phyloP scores from a whole-genome alignment of 1,140 invertebrate genomes.

The Drosophila arawakana region DNA sequence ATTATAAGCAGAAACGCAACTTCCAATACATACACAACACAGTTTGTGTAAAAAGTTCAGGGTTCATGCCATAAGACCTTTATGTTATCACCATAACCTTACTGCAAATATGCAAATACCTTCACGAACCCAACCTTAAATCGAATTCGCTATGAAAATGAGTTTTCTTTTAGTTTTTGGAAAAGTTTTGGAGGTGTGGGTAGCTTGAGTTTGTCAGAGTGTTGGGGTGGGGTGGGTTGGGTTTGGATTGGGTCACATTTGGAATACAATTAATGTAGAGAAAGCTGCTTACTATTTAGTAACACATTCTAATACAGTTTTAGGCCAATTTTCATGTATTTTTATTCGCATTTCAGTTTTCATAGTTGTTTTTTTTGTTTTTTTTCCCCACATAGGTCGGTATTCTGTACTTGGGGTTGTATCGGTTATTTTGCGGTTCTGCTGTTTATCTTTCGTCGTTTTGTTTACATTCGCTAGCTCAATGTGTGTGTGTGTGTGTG shows the following conservation, averaged over 20 bases:
- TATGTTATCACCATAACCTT: not conserved
- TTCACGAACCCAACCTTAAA: conserved; percentile 28
- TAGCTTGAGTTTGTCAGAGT: not conserved
- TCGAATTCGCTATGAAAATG: conserved; percentile 2
- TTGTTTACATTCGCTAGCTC: conserved; percentile 74
- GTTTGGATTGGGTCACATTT: conserved; percentile 21
- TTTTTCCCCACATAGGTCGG: not conserved
- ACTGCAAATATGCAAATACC: conserved; percentile 41
- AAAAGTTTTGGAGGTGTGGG: not conserved
- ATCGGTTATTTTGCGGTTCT: conserved; percentile 63
- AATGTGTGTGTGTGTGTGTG: conserved; percentile 13
- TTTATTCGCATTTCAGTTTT: conserved; percentile 15
- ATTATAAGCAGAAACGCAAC: conserved; percentile 53
- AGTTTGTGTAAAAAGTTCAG: conserved; percentile 47
- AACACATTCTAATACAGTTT: conserved; percentile 23
- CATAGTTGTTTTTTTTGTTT: conserved; percentile 18
- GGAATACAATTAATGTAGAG: conserved; percentile 19
- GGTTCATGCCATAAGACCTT: conserved; percentile 48
- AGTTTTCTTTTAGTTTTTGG: not conserved
- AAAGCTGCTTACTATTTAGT: not conserved
- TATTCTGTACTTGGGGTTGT: conserved; percentile 18
- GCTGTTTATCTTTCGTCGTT: conserved; percentile 79
- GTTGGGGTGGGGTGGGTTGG: not conserved
- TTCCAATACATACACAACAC: not conserved
- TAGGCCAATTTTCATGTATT: conserved; percentile 49